These are phyloP conservation scores for Eupithecia dodoneata DNA, from an alignment of 2,888 invertebrate species.

Conservation along the genomic window DNA sequence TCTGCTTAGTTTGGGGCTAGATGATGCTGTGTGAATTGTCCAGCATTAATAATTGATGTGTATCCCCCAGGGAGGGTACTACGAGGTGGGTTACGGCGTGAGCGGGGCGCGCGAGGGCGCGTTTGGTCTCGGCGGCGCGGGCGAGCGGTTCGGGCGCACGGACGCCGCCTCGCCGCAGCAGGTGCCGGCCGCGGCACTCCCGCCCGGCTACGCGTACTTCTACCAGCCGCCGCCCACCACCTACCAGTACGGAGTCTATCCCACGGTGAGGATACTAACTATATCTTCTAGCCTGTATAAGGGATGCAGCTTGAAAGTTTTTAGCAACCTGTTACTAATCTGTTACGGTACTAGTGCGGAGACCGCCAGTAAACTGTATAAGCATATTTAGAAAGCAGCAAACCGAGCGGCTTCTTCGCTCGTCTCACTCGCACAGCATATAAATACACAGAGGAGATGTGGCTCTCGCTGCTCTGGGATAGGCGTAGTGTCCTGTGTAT, in stretches of 20 bases:
- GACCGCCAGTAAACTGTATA: too few relatives aligned
- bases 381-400: neutral
- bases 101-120: constrained; percentile 66
- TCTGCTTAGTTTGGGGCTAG: too few relatives aligned
- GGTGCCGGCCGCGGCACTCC: constrained; percentile 85
- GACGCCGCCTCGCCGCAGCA: constrained; percentile 81
- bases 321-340: too few relatives aligned
- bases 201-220: constrained; percentile 90
- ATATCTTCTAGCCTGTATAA: too few relatives aligned
- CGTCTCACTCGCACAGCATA: too few relatives aligned
- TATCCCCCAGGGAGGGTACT: constrained; percentile 71
- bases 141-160: constrained; percentile 74
- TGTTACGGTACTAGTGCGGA: too few relatives aligned
- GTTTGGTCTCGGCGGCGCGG: constrained; percentile 70
- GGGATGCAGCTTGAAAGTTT: too few relatives aligned
- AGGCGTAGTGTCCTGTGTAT: too few relatives aligned
- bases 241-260: constrained; percentile 90
- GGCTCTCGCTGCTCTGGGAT: too few relatives aligned
- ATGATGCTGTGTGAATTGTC: too few relatives aligned
- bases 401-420: neutral
- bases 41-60: neutral
- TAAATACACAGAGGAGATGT: too few relatives aligned
- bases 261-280: constrained; percentile 79
- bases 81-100: constrained; percentile 76
- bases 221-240: constrained; percentile 88